phyloP scores from a whole-genome alignment of 2,113 vertebrate genomes.

The Dunckerocampus dactyliophorus region DNA sequence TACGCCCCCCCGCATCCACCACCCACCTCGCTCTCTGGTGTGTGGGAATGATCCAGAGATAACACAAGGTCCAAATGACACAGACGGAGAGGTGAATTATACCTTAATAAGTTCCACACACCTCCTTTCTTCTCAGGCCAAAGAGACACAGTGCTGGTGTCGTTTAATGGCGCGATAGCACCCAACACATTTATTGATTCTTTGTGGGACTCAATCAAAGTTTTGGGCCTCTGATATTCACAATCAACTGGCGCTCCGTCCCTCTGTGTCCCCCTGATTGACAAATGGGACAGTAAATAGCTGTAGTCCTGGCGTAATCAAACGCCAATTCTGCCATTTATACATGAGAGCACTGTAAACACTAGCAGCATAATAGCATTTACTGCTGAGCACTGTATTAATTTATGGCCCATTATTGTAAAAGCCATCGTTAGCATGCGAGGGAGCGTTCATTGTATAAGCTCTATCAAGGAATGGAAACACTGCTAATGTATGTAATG shows the following conservation, averaged over 20 bases:
- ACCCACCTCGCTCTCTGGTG: slow-evolving; percentile 25
- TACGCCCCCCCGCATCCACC: slow-evolving; percentile 14
- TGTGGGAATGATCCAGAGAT: slow-evolving; percentile 54
- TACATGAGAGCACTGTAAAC: slow-evolving; percentile 60
- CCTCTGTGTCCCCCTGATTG: slow-evolving; percentile 7
- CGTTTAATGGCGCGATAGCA: slow-evolving; percentile 25
- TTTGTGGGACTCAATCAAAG: slow-evolving; percentile 25
- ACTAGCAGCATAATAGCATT: slow-evolving; percentile 60
- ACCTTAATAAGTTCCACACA: slow-evolving; percentile 69
- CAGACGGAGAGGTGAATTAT: slow-evolving; percentile 62
- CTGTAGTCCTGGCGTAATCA: slow-evolving; percentile 65
- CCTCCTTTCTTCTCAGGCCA: slow-evolving; percentile 43
- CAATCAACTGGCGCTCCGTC: slow-evolving; percentile 40
- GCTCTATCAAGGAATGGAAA: slow-evolving; percentile 53
- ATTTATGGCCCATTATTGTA: slow-evolving; percentile 74
- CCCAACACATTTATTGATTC: slow-evolving; percentile 44
- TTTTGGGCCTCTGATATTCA: slow-evolving; percentile 41
- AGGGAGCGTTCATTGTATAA: slow-evolving; percentile 58
- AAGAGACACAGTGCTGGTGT: slow-evolving; percentile 30
- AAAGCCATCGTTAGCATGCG: slow-evolving; percentile 51
- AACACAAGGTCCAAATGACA: slow-evolving; percentile 60
- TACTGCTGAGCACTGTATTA: slow-evolving; percentile 68
- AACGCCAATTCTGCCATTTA: slow-evolving; percentile 47
- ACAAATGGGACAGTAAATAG: slow-evolving; percentile 56
- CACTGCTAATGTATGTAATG: slow-evolving; percentile 65